Percentiles rank a stretch among this genome's conserved stretches.
Evolutionary conservation across 2,797 vertebrate genomes (phyloP).

Genomic region (Jordanella pulchra): DNA sequence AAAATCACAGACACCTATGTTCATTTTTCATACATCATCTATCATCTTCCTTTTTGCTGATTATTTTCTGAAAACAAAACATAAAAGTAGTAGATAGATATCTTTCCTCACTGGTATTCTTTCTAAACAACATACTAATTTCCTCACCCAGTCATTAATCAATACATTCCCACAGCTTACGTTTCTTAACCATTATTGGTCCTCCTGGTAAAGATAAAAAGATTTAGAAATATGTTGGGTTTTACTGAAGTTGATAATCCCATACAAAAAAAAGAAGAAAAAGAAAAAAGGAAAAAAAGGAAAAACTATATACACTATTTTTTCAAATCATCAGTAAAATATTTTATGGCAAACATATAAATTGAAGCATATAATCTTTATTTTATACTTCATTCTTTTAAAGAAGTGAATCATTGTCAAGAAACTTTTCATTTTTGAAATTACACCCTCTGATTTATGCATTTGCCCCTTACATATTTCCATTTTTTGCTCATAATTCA

Average conservation of each 20-base stretch:
- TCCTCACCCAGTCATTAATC: slow-evolving; percentile 13
- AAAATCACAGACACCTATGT: no score
- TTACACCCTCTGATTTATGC: no score
- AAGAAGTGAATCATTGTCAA: no score
- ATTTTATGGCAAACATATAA: no score
- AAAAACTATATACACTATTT: no score
- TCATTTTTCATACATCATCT: no score
- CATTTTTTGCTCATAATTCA: neutral
- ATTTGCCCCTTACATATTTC: neutral
- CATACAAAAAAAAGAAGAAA: neutral
- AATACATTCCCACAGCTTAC: neutral
- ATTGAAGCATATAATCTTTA: no score
- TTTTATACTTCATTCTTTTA: no score
- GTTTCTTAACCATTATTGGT: neutral
- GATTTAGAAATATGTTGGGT: neutral
- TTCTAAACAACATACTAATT: slow-evolving; percentile 40
- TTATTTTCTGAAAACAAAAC: no score
- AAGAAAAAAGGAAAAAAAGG: no score
- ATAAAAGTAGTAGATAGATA: neutral
- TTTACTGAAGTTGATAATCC: neutral
- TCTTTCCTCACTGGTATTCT: slow-evolving; percentile 6
- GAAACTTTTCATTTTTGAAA: no score
- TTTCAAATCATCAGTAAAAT: neutral
- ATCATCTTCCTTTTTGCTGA: no score
- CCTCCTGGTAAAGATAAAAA: neutral